Evolutionary conservation across 2,113 vertebrate species (phyloP).

Genomic region (Vidua macroura): DNA sequence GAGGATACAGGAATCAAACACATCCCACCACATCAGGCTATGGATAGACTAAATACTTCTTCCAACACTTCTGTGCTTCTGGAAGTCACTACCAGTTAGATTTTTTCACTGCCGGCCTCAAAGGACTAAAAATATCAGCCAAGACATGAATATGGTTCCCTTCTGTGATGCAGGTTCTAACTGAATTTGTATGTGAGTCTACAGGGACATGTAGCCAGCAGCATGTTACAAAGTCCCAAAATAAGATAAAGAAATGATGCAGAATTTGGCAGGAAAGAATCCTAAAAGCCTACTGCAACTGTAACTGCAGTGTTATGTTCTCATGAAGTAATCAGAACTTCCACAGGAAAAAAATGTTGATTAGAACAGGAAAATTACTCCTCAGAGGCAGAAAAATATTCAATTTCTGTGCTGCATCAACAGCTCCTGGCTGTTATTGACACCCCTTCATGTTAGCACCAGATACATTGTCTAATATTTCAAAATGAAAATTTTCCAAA

Average conservation of each 20-base stretch:
- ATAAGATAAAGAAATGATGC: background rate
- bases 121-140: background rate
- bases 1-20: background rate
- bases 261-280: background rate
- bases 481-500: background rate
- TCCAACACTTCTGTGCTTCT: background rate
- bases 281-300: background rate
- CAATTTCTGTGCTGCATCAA: background rate
- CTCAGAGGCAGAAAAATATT: background rate
- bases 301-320: background rate
- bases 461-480: background rate
- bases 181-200: background rate
- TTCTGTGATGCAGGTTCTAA: background rate
- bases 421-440: background rate
- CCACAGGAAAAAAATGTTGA: background rate
- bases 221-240: background rate
- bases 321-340: background rate
- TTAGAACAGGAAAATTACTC: background rate
- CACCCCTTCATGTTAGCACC: background rate
- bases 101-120: background rate
- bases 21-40: background rate
- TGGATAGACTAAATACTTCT: fast-evolving
- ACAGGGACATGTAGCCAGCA: background rate
- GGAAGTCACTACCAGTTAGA: background rate
- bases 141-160: background rate